Conservation (phyloP, 2,113 vertebrate genomes). For the Campylomormyrus tamandua region DNA sequence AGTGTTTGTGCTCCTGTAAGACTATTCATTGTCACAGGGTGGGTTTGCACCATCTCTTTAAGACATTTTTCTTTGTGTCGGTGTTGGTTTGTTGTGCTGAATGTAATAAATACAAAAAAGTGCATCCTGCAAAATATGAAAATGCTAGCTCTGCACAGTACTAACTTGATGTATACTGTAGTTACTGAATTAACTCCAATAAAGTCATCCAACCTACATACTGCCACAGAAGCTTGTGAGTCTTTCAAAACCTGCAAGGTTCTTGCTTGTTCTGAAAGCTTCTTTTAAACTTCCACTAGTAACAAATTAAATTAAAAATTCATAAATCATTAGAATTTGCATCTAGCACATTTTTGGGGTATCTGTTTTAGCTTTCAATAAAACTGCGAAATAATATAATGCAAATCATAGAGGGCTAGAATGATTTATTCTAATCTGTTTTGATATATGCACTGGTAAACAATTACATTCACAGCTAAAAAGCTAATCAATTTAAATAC, state of each 20-base stretch:
- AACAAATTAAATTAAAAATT: background rate
- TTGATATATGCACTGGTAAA: background rate
- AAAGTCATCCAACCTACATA: background rate
- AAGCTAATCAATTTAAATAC: background rate
- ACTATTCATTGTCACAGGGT: background rate
- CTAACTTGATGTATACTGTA: background rate
- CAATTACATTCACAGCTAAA: background rate
- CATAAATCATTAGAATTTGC: background rate
- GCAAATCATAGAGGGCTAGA: background rate
- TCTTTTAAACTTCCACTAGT: background rate
- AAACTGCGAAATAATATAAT: background rate
- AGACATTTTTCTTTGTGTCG: background rate
- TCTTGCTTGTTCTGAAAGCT: background rate
- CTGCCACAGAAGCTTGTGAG: background rate
- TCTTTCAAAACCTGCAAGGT: background rate
- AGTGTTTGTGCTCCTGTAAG: background rate
- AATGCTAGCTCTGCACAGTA: background rate
- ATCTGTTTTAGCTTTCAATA: background rate
- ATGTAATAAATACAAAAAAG: background rate
- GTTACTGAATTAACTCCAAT: background rate
- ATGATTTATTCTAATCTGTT: background rate
- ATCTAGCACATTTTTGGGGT: background rate
- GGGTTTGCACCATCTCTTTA: background rate
- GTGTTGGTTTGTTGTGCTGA: background rate
- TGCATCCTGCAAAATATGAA: background rate